Percentiles rank a stretch among this genome's conserved stretches.
Evolutionary conservation across 2,113 vertebrate genomes (phyloP).

Genomic region (Leptobrachium ailaonicum): DNA sequence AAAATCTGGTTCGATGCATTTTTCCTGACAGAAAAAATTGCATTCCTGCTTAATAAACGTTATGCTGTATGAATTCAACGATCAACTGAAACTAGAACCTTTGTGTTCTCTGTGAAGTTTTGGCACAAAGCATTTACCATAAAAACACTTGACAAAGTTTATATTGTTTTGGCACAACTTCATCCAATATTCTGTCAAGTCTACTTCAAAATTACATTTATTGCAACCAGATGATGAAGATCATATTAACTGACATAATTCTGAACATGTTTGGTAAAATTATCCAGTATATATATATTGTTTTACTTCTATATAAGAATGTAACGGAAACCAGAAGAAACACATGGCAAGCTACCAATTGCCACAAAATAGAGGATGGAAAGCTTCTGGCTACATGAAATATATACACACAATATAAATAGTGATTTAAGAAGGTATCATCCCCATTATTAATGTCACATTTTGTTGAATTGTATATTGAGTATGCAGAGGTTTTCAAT

Average conservation of each 20-base stretch:
- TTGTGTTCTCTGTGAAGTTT: not conserved
- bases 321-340: conserved; percentile 24
- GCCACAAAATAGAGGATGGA: too few species aligned
- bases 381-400: too few species aligned
- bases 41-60: not conserved
- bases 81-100: not conserved
- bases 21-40: not conserved
- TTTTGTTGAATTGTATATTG: too few species aligned
- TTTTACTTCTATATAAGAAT: conserved; percentile 23
- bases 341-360: not conserved
- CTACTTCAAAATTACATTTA: conserved; percentile 26
- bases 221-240: conserved; percentile 31
- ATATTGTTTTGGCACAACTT: conserved; percentile 34
- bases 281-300: not conserved
- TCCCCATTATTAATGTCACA: too few species aligned
- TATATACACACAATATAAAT: too few species aligned
- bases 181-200: conserved; percentile 40
- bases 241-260: conserved; percentile 13
- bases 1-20: not conserved
- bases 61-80: not conserved
- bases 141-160: conserved; percentile 20
- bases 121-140: conserved; percentile 18
- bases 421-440: too few species aligned
- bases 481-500: too few species aligned
- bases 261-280: conserved; percentile 13